These are phyloP conservation scores for Ianthella basta DNA, from an alignment of 37 sponge, comb jelly and placozoan species.

Conservation along the genomic window DNA sequence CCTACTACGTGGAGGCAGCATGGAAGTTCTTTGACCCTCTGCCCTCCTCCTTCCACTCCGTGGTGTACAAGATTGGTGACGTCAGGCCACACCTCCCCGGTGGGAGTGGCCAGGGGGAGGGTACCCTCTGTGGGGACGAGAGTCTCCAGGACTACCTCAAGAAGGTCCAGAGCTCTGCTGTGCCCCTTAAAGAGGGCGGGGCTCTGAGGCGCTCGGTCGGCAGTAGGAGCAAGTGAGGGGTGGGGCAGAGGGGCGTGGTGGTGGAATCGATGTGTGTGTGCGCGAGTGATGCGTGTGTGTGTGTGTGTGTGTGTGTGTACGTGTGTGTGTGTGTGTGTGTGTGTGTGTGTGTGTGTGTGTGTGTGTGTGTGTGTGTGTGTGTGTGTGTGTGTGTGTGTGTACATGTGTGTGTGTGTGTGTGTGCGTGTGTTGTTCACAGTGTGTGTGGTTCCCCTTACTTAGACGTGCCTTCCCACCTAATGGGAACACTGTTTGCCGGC, in stretches of 20 bases:
- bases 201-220: conserved; percentile 55
- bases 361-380: conserved; percentile 31
- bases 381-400: conserved; percentile 40
- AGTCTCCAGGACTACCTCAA: background rate
- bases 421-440: background rate
- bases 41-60: conserved; percentile 51
- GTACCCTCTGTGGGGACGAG: background rate
- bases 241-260: background rate
- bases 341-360: conserved; percentile 11
- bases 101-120: background rate
- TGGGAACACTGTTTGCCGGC: conserved; percentile 15
- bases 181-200: conserved; percentile 12
- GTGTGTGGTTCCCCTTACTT: background rate
- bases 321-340: background rate
- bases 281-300: background rate
- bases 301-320: background rate
- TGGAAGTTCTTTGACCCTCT: conserved; percentile 28
- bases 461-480: background rate
- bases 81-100: conserved; percentile 24
- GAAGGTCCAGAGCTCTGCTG: conserved; percentile 32
- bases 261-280: background rate
- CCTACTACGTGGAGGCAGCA: conserved; percentile 52
- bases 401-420: conserved; percentile 18
- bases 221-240: conserved; percentile 61
- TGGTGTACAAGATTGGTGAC: conserved; percentile 58